phyloP scores from a whole-genome alignment of 1,140 invertebrate genomes.

The Rhagoletis pomonella region DNA sequence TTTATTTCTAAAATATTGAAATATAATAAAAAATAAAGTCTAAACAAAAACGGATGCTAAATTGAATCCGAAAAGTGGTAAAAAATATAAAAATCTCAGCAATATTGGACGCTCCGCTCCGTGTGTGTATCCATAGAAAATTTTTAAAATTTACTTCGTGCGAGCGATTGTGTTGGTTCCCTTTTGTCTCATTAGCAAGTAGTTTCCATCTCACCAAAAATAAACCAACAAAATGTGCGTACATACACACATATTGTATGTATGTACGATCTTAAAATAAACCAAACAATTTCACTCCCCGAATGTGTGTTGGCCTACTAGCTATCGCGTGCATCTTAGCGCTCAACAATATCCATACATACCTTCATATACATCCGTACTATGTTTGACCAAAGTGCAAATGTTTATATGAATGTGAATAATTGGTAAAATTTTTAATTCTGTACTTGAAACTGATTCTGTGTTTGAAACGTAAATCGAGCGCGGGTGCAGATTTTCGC shows the following conservation, averaged over 20 bases:
- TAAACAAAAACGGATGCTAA: neutral
- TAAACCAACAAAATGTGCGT: neutral
- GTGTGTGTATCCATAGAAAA: conserved; percentile 49
- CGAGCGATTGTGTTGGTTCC: conserved; percentile 38
- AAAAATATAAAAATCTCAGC: neutral
- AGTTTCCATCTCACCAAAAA: neutral
- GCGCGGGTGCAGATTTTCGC: neutral
- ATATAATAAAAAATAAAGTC: neutral
- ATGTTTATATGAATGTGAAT: too few species aligned
- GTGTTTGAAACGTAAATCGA: neutral
- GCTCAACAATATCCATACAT: neutral
- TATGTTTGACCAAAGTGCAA: too few species aligned
- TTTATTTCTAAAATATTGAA: neutral
- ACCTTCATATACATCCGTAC: too few species aligned
- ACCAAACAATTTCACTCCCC: conserved; percentile 20
- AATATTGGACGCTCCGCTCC: neutral
- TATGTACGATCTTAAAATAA: conserved; percentile 30
- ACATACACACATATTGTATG: neutral
- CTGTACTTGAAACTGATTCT: neutral
- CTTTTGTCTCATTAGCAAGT: conserved; percentile 30
- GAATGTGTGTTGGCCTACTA: neutral
- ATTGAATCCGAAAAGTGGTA: neutral
- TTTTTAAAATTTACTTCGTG: conserved; percentile 6
- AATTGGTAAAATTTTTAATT: too few species aligned
- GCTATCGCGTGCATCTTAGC: neutral